Conservation (phyloP, 2,888 invertebrate species). For the Pandemis heparana region DNA sequence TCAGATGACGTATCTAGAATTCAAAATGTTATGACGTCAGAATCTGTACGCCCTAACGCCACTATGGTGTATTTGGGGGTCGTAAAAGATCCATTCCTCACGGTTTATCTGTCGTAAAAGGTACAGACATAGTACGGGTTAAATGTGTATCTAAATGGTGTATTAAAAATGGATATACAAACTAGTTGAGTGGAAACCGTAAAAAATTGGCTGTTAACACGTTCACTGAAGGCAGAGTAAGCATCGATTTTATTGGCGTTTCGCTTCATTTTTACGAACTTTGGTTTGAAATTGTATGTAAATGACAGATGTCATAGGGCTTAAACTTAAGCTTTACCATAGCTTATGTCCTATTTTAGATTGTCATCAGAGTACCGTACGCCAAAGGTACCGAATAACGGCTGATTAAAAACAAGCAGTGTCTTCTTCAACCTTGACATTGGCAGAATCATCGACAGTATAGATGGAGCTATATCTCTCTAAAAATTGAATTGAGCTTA, state of each 20-base stretch:
- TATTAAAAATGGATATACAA: slow-evolving; percentile 82
- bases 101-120: slow-evolving; percentile 80
- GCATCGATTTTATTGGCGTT: neutral
- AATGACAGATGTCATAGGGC: too few species aligned
- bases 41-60: slow-evolving; percentile 68
- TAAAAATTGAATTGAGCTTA: too few species aligned
- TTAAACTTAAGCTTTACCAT: neutral
- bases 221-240: neutral
- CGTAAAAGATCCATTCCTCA: slow-evolving; percentile 83
- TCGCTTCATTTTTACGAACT: neutral
- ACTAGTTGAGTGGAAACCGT: slow-evolving; percentile 81
- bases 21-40: slow-evolving; percentile 82
- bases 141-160: slow-evolving; percentile 78
- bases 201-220: slow-evolving; percentile 62
- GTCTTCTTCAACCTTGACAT: too few species aligned
- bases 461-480: too few species aligned
- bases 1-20: slow-evolving; percentile 72
- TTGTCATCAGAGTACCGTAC: too few species aligned
- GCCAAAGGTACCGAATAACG: too few species aligned
- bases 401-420: too few species aligned
- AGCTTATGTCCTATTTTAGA: too few species aligned
- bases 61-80: slow-evolving; percentile 52
- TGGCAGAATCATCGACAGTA: too few species aligned
- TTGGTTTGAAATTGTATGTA: too few species aligned
- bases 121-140: slow-evolving; percentile 76